Base-by-base conservation (phyloP, 2,797 vertebrate species). In the Characodon lateralis region DNA sequence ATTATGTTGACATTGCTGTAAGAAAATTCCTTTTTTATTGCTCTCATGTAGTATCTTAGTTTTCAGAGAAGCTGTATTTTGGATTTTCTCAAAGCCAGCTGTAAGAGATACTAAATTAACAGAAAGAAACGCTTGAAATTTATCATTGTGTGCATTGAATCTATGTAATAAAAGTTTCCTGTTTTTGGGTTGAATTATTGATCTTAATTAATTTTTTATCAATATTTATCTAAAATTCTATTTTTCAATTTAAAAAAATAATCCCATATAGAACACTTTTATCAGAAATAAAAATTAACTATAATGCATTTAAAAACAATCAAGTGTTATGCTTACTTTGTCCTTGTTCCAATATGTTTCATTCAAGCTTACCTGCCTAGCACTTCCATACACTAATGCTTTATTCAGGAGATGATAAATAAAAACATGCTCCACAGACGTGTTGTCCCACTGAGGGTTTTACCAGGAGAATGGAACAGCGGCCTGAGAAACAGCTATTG, bases 341-440 rank as follows among this genome's bases (percentile, higher is more conserved):
- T 26, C 14, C 12, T n/a, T 69, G 22, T 46, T 26, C 41, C 5
- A 69, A n/a, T 69, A 69, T 48, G 66, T 48, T 69, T 26, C 41
- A 69, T 69, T 26, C 26, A 46, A 26, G 41, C n/a, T 0, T 46
- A 7, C 41, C 13, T 69, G 24, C 13, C 24, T 48, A 69, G 26
- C 71, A 20, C 31, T 76, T 78, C n/a, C 50, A 16, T 75, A 48
- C 78, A 80, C 13, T 0, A 83, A 75, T 56, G 65, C 81, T 58
- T 89, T 69, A 76, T 85, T 88, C 63, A 77, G 63, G 66, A 51
- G 77, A 71, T 73, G 77, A 85, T 81, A 48, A 77, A 78, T 81
- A 71, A 73, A 83, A 89, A 83, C 71, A n/a, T 78, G 55, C 73
- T 82, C 68, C 10, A 73, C 77, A 78, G 20, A 76, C 78, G 63